These are phyloP conservation scores for Pseudococcus viburni DNA, from an alignment of 2,888 invertebrate genomes.

Conservation along the genomic window DNA sequence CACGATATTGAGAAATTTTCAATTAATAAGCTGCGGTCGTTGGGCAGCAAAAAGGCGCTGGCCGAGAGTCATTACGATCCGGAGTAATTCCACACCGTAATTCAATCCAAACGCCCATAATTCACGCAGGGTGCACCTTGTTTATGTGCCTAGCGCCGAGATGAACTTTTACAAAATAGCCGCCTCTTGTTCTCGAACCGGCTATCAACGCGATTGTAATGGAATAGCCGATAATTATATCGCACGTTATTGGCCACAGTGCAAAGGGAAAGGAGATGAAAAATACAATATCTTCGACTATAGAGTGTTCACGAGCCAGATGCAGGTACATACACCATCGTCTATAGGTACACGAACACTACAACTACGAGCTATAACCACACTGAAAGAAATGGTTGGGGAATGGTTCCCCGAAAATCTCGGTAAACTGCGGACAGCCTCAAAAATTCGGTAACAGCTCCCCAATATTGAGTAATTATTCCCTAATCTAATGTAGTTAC, in stretches of 20 bases:
- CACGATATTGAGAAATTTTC: conserved; percentile 30
- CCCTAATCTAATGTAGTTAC: no score
- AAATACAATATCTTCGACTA: no score
- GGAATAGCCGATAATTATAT: conserved; percentile 46
- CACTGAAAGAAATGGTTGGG: no score
- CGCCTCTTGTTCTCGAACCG: conserved; percentile 13
- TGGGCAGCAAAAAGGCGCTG: conserved; percentile 24
- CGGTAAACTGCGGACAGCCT: no score
- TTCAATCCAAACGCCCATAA: conserved; percentile 45
- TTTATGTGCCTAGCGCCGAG: conserved; percentile 38
- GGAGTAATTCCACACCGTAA: conserved; percentile 26
- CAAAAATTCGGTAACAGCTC: no score
- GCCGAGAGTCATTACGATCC: conserved; percentile 19
- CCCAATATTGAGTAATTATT: no score
- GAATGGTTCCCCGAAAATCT: no score
- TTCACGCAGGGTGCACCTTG: conserved; percentile 55
- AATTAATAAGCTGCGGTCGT: conserved; percentile 48
- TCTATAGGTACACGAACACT: no score
- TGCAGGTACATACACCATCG: no score
- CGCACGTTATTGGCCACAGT: not conserved
- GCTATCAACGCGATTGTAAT: conserved; percentile 38
- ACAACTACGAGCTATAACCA: not conserved
- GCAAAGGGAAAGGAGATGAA: not conserved
- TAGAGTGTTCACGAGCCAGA: no score
- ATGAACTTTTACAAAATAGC: conserved; percentile 39